Conservation (phyloP, 2,797 vertebrate species). For the Platyrinchus mystaceus region DNA sequence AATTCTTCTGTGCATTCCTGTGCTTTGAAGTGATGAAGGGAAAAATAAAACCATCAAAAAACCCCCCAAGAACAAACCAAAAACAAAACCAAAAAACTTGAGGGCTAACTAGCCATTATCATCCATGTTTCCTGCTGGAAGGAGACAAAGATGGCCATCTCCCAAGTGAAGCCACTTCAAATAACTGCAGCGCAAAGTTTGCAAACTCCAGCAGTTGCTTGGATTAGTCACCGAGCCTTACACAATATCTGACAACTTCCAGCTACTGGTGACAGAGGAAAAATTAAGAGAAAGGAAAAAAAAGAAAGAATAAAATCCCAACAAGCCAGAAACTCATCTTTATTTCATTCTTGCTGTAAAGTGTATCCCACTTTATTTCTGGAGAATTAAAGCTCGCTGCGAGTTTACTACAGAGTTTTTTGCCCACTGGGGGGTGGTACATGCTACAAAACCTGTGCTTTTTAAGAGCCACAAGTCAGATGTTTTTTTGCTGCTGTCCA, state of each 20-base stretch:
- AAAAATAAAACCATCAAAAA: neutral
- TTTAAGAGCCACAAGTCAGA: constrained; percentile 75
- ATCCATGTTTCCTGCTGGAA: neutral
- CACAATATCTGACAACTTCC: neutral
- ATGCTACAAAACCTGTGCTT: constrained; percentile 83
- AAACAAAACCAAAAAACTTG: neutral
- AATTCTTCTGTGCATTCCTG: constrained; percentile 1
- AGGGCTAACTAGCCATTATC: neutral
- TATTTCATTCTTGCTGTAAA: neutral
- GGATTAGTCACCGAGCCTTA: neutral
- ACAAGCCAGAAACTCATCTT: neutral
- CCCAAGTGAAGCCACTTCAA: constrained; percentile 19
- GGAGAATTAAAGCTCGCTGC: constrained; percentile 70
- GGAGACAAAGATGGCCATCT: constrained; percentile 52
- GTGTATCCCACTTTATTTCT: neutral
- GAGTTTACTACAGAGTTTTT: constrained; percentile 88
- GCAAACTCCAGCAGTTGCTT: constrained; percentile 43
- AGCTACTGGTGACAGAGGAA: neutral
- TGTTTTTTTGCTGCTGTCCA: constrained; percentile 75
- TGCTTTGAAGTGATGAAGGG: constrained; percentile 26
- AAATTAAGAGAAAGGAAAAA: neutral
- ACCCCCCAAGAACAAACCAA: too few relatives aligned
- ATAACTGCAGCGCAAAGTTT: constrained; percentile 4
- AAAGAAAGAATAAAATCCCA: neutral
- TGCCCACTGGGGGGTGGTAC: constrained; percentile 98